Evolutionary conservation across 2,888 invertebrate species (phyloP).

Genomic region (Eulithis prunata): DNA sequence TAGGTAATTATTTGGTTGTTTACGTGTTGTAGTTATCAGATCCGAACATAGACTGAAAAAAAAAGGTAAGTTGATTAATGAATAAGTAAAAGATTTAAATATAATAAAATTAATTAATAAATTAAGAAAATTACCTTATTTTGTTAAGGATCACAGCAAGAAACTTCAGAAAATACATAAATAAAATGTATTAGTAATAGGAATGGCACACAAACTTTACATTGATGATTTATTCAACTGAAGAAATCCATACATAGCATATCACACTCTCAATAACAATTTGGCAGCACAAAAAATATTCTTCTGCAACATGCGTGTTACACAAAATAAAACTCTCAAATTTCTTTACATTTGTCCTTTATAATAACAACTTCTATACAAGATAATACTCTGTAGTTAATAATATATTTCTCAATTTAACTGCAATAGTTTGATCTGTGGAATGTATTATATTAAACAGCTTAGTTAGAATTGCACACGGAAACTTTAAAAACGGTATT

Average conservation of each 20-base stretch:
- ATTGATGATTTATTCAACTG: conserved; percentile 13
- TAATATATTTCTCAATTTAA: conserved; percentile 44
- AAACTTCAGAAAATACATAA: conserved; percentile 26
- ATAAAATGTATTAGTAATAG: conserved; percentile 30
- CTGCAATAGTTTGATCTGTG: conserved; percentile 41
- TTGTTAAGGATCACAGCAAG: conserved; percentile 35
- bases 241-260: conserved; percentile 9
- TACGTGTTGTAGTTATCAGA: conserved; percentile 73
- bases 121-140: conserved; percentile 22
- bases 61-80: conserved; percentile 47
- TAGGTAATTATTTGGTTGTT: conserved; percentile 31
- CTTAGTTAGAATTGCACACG: conserved; percentile 65
- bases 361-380: conserved; percentile 71
- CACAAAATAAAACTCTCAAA: conserved; percentile 55
- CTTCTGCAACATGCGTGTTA: conserved; percentile 20
- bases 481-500: conserved; percentile 51
- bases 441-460: conserved; percentile 58
- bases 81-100: conserved; percentile 20
- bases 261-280: neutral
- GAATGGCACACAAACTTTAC: conserved; percentile 28
- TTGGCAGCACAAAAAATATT: conserved; percentile 1
- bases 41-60: conserved; percentile 79
- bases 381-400: conserved; percentile 61
- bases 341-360: conserved; percentile 55
- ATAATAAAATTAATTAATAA: conserved; percentile 10